Conservation (phyloP, 30 jellyfish, hydroid and myxozoan genomes). For the Nemopilema nomurai region DNA sequence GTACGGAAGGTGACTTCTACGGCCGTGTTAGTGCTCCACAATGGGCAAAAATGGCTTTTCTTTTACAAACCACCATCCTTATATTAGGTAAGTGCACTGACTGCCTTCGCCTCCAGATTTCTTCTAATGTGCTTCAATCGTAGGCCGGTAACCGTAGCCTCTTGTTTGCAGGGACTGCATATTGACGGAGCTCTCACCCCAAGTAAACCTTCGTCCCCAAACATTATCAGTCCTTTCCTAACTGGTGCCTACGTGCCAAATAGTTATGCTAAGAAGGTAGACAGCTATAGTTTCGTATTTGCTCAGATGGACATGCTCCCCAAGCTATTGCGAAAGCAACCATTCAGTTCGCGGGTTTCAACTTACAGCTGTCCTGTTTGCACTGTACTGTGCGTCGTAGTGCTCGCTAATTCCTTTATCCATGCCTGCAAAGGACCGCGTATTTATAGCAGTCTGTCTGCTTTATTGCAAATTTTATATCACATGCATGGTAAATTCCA, state of each 20-base stretch:
- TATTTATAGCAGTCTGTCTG: neutral
- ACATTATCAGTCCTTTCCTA: too few species aligned
- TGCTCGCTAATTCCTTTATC: constrained; percentile 51
- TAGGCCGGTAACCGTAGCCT: neutral
- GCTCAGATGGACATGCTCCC: neutral
- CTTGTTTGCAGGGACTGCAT: neutral
- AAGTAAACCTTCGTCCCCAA: too few species aligned
- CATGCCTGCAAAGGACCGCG: constrained; percentile 29
- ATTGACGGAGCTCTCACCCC: neutral
- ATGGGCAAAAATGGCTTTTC: constrained; percentile 44
- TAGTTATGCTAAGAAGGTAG: too few species aligned
- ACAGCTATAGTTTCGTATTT: too few species aligned
- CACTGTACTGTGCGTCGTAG: constrained; percentile 24
- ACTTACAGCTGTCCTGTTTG: constrained; percentile 39
- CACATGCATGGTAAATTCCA: neutral
- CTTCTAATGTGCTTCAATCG: neutral
- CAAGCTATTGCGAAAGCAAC: constrained; percentile 14
- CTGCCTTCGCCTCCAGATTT: neutral
- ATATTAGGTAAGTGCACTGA: constrained; percentile 19
- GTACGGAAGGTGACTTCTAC: neutral
- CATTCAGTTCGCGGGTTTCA: constrained; percentile 15
- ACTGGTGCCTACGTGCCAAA: too few species aligned
- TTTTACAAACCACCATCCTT: constrained; percentile 7
- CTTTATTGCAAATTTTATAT: neutral
- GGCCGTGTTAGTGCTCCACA: constrained; percentile 14